Conservation (phyloP, 2,888 invertebrate species). For the Drosophila falleni region DNA sequence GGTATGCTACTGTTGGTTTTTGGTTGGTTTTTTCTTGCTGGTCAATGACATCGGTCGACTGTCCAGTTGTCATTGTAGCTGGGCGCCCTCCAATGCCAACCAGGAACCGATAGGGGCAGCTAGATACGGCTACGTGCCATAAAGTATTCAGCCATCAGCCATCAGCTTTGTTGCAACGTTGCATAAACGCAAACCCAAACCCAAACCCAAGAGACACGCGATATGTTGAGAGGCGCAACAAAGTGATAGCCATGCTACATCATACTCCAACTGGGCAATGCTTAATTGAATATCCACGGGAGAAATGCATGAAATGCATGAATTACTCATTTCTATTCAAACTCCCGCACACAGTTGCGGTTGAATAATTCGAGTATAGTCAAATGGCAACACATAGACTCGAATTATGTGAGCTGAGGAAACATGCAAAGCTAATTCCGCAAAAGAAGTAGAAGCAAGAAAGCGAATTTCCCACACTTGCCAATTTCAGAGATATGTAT, state of each 20-base stretch:
- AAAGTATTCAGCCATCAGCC: slow-evolving; percentile 12
- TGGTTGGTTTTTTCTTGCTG: slow-evolving; percentile 57
- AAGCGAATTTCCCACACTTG: slow-evolving; percentile 74
- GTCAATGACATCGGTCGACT: slow-evolving; percentile 72
- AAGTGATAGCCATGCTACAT: slow-evolving; percentile 16
- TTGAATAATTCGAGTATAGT: slow-evolving; percentile 51
- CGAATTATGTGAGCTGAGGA: slow-evolving; percentile 21
- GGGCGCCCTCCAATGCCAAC: slow-evolving; percentile 78
- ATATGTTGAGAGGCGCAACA: slow-evolving; percentile 37
- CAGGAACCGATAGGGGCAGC: slow-evolving; percentile 69
- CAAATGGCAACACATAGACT: slow-evolving; percentile 13
- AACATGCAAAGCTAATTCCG: slow-evolving; percentile 48
- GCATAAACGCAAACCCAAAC: slow-evolving; percentile 64
- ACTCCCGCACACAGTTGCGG: slow-evolving; percentile 38
- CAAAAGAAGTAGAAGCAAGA: slow-evolving; percentile 41
- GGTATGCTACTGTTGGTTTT: too few species aligned
- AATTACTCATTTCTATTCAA: slow-evolving; percentile 34
- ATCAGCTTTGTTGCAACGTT: slow-evolving; percentile 41
- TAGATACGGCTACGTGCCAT: slow-evolving; percentile 35
- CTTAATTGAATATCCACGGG: slow-evolving; percentile 66
- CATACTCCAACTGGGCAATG: slow-evolving; percentile 34
- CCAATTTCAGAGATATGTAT: slow-evolving; percentile 44
- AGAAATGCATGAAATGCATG: slow-evolving; percentile 63
- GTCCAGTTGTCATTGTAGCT: slow-evolving; percentile 19
- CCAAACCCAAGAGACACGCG: slow-evolving; percentile 58